A percentile compares a stretch with the other conserved stretches of the same genome.
Conservation (phyloP, 2,888 invertebrate genomes). For the Nomada fucata region DNA sequence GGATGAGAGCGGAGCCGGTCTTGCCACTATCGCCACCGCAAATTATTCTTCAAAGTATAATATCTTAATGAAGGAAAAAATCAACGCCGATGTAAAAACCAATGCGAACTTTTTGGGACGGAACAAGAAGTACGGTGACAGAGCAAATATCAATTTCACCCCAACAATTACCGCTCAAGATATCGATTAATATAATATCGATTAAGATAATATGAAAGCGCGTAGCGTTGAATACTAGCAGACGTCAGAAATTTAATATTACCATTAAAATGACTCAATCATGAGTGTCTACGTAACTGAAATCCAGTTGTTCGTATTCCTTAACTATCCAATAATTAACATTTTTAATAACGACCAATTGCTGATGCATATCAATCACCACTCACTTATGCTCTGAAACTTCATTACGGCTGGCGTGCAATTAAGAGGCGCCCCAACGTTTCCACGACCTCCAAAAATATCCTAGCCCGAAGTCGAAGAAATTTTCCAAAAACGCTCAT, state of each 20-base stretch:
- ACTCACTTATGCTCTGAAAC: neutral
- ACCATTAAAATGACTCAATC: too few species aligned
- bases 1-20: slow-evolving; percentile 46
- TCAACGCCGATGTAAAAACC: slow-evolving; percentile 23
- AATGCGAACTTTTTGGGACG: neutral
- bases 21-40: slow-evolving; percentile 22
- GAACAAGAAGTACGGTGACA: too few species aligned
- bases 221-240: too few species aligned
- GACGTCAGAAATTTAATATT: too few species aligned
- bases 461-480: neutral
- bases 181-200: too few species aligned
- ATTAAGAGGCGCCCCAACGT: neutral
- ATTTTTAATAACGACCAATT: neutral
- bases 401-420: neutral
- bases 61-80: slow-evolving; percentile 35
- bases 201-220: too few species aligned
- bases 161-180: neutral
- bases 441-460: neutral
- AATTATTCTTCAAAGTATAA: slow-evolving; percentile 43
- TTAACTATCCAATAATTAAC: neutral
- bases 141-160: neutral
- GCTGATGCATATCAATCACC: neutral
- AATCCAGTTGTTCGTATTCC: neutral
- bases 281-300: neutral
- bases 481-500: neutral